These are phyloP conservation scores for Lasioglossum pauxillum DNA, from an alignment of 2,888 invertebrate genomes.

Conservation along the genomic window DNA sequence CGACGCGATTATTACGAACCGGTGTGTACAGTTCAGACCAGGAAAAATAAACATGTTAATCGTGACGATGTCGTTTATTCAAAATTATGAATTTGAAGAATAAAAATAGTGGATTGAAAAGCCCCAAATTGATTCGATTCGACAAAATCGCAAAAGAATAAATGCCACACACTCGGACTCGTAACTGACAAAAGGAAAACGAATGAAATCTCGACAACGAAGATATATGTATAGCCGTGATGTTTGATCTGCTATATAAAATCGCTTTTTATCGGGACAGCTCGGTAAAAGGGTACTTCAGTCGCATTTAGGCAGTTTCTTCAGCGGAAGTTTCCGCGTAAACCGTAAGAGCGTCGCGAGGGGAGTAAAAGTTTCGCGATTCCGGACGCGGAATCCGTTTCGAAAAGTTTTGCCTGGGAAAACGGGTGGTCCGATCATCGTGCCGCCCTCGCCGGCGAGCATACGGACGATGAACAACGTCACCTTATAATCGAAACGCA, in stretches of 20 bases:
- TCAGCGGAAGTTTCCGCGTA: not conserved
- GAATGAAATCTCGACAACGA: no score
- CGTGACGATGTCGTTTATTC: not conserved
- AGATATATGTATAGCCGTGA: not conserved
- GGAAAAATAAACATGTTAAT: not conserved
- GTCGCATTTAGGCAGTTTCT: not conserved
- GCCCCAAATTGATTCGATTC: no score
- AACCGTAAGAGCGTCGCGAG: not conserved
- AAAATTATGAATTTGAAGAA: not conserved
- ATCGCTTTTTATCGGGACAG: not conserved
- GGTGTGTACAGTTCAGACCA: not conserved
- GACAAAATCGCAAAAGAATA: not conserved
- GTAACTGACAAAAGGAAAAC: not conserved
- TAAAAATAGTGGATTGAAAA: not conserved
- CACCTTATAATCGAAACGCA: conserved; percentile 59
- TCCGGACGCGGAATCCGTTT: not conserved
- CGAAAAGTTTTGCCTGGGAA: not conserved
- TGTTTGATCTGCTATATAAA: not conserved
- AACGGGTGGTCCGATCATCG: not conserved
- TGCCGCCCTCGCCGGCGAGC: not conserved
- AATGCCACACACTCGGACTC: not conserved
- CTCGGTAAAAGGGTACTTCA: not conserved
- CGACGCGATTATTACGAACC: conserved; percentile 16
- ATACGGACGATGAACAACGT: conserved; percentile 8
- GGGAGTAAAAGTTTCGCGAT: not conserved